Percentiles rank a stretch among this genome's conserved stretches.
Conservation (phyloP, 2,888 invertebrate species). For the Pterostichus niger region DNA sequence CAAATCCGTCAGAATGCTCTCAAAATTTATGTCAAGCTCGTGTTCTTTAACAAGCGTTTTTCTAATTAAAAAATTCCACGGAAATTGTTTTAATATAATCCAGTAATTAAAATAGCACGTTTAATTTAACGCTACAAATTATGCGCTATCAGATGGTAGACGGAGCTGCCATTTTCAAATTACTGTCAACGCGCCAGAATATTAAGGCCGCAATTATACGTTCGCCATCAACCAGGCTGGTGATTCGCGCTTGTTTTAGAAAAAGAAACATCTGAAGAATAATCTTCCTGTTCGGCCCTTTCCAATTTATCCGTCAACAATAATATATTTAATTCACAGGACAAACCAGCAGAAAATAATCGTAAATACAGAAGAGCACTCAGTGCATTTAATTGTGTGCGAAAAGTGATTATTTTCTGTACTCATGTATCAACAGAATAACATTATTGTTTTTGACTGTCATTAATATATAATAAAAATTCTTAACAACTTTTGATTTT, state of each 20-base stretch:
- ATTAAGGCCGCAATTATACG: slow-evolving; percentile 12
- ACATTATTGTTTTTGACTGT: too few relatives aligned
- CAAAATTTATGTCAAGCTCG: slow-evolving; percentile 40
- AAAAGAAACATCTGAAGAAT: not conserved
- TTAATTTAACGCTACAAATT: slow-evolving; percentile 52
- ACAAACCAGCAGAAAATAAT: too few relatives aligned
- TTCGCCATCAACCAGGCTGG: not conserved
- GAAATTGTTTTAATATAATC: slow-evolving; percentile 33
- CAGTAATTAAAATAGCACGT: slow-evolving; percentile 48
- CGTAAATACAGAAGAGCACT: too few relatives aligned
- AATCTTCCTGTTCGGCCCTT: not conserved
- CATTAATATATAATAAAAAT: too few relatives aligned
- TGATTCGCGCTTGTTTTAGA: not conserved
- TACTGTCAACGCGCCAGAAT: slow-evolving; percentile 31
- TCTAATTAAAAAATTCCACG: slow-evolving; percentile 54
- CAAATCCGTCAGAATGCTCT: slow-evolving; percentile 50
- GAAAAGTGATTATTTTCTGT: too few relatives aligned
- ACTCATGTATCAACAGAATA: too few relatives aligned
- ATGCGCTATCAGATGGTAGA: slow-evolving; percentile 16
- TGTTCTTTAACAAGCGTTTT: slow-evolving; percentile 38
- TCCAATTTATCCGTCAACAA: not conserved
- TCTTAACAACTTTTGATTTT: too few relatives aligned
- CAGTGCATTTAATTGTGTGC: too few relatives aligned
- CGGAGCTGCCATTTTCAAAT: slow-evolving; percentile 9
- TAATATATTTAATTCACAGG: not conserved